phyloP scores from a whole-genome alignment of 2,113 vertebrate genomes.

The Dolichallabes microphthalmus region DNA sequence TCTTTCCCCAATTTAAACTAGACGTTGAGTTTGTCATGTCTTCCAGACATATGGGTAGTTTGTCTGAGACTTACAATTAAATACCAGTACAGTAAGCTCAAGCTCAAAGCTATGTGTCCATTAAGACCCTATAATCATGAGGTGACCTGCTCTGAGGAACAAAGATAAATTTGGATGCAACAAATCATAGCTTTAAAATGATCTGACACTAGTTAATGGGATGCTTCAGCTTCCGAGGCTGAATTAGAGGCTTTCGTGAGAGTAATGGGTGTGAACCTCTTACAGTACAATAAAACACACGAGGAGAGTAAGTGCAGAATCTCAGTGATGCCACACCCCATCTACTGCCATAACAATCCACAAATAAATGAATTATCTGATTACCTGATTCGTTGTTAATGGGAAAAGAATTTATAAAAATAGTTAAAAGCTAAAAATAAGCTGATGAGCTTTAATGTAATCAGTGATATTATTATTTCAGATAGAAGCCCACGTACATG shows the following conservation, averaged over 20 bases:
- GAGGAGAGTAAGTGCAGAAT: neutral
- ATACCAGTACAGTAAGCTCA: neutral
- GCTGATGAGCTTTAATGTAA: too few relatives aligned
- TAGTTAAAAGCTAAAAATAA: too few relatives aligned
- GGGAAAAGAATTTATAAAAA: too few relatives aligned
- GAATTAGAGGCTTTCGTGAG: conserved; percentile 16
- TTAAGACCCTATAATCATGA: neutral
- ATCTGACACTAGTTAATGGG: conserved; percentile 9
- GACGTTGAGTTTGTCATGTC: conserved; percentile 13
- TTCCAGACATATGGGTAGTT: neutral
- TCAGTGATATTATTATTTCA: too few relatives aligned
- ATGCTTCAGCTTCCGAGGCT: neutral
- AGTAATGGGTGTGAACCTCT: conserved; percentile 12
- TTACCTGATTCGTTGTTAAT: neutral
- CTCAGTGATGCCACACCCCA: neutral
- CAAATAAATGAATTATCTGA: neutral
- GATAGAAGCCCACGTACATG: too few relatives aligned
- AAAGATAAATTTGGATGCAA: conserved; percentile 21
- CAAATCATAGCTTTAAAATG: conserved; percentile 14
- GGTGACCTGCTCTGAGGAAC: neutral
- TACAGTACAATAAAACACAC: neutral
- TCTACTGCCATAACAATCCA: neutral
- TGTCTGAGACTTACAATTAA: neutral
- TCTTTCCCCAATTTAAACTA: conserved; percentile 11
- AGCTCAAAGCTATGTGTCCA: neutral